Evolutionary conservation across 2,113 vertebrate genomes (phyloP), one percentile per base, ranked within the genome.

Genomic region (Leuciscus idus): DNA sequence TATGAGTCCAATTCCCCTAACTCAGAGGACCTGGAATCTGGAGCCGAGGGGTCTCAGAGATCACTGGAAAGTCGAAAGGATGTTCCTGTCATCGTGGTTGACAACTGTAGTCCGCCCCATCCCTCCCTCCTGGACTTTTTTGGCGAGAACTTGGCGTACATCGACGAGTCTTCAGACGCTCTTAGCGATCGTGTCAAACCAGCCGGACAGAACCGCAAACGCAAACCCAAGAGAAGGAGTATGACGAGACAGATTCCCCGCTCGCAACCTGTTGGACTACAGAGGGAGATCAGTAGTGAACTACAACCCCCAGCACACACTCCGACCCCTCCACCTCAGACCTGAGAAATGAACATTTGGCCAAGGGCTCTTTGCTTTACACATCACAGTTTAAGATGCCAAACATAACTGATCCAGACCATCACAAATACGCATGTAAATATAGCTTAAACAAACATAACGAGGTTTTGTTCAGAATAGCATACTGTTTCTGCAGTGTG

Each of bases 81-180:
- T 21, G 21, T 83, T 10, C 85, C 59, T 21, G 64, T 82, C 36
- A 55, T 78, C 9, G 48, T 85, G 30, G 28, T 78, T 11, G 33
- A 13, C 68, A 66, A 81, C 46, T 61, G 84, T 43, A 4, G 76
- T 80, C 39, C 59, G 6, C 64, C 91, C 87, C 64, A 88, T 48
- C 33, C 86, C 50, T 89, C 88, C 86, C 57, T 87, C 64, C 89
- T 97, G 81, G 96, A 97, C 81, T 97, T 96, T 89, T 94, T 95
- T 7, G 95, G 96, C 19, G 96, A 97, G 91, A 97, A 97, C 85
- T 86, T 98, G 89, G 96, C 96, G 0, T 98, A 96, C 89, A 98
- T 97, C 0, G 97, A 98, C 2, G 96, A 97, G 94, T 97, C 96
- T 4, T 97, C 96, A 0, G 97, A 97, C 86, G 93, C 96, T 1